Percentiles rank a stretch among this genome's conserved stretches.
These are phyloP conservation scores for Bombus confusus DNA, from an alignment of 1,140 invertebrate genomes.

Conservation along the genomic window DNA sequence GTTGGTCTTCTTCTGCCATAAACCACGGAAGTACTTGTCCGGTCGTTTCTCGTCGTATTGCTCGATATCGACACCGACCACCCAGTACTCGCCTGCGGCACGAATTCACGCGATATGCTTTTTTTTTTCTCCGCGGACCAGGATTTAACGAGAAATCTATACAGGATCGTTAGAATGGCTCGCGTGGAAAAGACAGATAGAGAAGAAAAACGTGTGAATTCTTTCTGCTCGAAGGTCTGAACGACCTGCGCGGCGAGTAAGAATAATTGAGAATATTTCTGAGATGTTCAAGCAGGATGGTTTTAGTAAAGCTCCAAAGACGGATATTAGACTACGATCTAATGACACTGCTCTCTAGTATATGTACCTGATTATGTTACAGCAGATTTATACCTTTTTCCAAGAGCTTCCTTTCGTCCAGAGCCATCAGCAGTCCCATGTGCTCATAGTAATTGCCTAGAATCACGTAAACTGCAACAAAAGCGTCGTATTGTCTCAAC, in stretches of 20 bases:
- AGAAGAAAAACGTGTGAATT: background rate
- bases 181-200: background rate
- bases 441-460: conserved; percentile 95
- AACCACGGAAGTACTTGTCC: conserved; percentile 88
- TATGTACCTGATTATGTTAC: conserved; percentile 61
- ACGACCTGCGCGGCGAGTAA: too few species aligned
- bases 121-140: background rate
- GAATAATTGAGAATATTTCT: background rate
- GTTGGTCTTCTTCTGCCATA: conserved; percentile 85
- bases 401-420: conserved; percentile 92
- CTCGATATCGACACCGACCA: conserved; percentile 94
- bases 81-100: conserved; percentile 91
- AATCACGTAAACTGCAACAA: conserved; percentile 94
- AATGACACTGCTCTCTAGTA: conserved; percentile 43
- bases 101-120: conserved; percentile 20
- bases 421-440: conserved; percentile 90
- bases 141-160: background rate
- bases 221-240: background rate
- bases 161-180: background rate
- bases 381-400: conserved; percentile 86
- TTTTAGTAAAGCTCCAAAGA: conserved; percentile 3
- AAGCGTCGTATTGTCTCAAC: conserved; percentile 10
- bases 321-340: conserved; percentile 16
- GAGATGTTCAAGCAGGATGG: background rate
- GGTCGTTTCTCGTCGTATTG: conserved; percentile 91